Base-by-base conservation (phyloP, 2,888 invertebrate species). In the Troides helena region DNA sequence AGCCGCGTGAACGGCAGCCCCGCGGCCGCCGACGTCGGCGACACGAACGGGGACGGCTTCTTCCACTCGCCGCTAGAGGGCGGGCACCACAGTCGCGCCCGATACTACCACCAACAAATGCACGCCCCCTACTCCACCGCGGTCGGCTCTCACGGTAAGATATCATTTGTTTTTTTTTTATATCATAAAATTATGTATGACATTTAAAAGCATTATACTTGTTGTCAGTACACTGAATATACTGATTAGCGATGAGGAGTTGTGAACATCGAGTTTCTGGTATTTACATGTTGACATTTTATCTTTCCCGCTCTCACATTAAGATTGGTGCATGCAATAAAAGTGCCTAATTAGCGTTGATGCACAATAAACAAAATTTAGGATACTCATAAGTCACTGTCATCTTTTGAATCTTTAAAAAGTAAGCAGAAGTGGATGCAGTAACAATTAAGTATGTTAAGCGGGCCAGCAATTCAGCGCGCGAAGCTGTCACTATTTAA, bases 101-200 rank as follows among this genome's bases (percentile, higher is more conserved):
- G 93, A 72, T 93, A 93, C 87, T 93, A 93, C 88, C 93, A 93
- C 78, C 93, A 93, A 81, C 93, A 93, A 79, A 93, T 93, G 92
- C 93, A 93, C 83, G 90, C 90, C 77, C 93, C 93, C 75, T 93
- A 93, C 82, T 93, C 93, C 72, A 86, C 93, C 71, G 92, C 93
- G 69, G 93, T 93, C 80, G 85, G 90, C 74, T 92, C 93, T 73
- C 93, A 93, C 79, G 93, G 93, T 93, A 77, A 89, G 93, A 72
- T n/a, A 46, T 59, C n/a, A 76, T 58, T 39, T 18, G 59, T 25
- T n/a, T 21, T n/a, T 61, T 30, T n/a, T 61, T 30, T 3, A n/a
- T n/a, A 18, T 53, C n/a, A 46, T 53, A n/a, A n/a, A 53, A 53
- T 18, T n/a, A 4, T 53, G 53, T n/a, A 53, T 53, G 53, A 12